Conservation (phyloP, 2,113 vertebrate species). For the Ovis canadensis region DNA sequence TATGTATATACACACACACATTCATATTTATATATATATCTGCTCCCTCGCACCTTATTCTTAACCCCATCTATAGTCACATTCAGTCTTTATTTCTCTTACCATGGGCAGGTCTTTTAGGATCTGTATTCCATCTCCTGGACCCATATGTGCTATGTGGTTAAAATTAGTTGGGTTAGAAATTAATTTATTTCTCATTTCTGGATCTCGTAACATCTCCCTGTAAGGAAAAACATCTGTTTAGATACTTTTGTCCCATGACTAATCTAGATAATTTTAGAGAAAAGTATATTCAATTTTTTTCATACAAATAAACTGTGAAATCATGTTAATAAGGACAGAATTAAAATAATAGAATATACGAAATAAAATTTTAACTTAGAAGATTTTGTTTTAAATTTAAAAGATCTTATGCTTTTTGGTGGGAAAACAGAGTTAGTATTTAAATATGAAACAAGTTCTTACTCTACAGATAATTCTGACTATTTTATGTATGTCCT, state of each 20-base stretch:
- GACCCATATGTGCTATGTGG: slow-evolving; percentile 99
- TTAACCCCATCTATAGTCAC: background rate
- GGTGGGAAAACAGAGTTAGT: background rate
- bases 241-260: slow-evolving; percentile 27
- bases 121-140: slow-evolving; percentile 98
- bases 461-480: slow-evolving; percentile 34
- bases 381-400: slow-evolving; percentile 16
- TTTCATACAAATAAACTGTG: slow-evolving; percentile 49
- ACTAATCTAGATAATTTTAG: background rate
- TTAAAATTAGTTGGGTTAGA: slow-evolving; percentile 99
- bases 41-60: background rate
- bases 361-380: slow-evolving; percentile 41
- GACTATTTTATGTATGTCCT: background rate
- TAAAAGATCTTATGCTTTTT: slow-evolving; percentile 18
- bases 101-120: slow-evolving; percentile 99
- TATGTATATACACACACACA: background rate
- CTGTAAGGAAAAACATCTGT: slow-evolving; percentile 82
- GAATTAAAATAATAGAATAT: slow-evolving; percentile 52
- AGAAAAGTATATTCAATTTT: slow-evolving; percentile 39
- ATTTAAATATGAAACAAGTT: slow-evolving; percentile 2
- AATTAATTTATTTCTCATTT: slow-evolving; percentile 99
- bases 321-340: slow-evolving; percentile 37
- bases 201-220: slow-evolving; percentile 98
- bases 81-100: slow-evolving; percentile 69
- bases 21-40: background rate